Evolutionary conservation across 2,888 invertebrate species (phyloP).

Genomic region (Camptogramma bilineatum): DNA sequence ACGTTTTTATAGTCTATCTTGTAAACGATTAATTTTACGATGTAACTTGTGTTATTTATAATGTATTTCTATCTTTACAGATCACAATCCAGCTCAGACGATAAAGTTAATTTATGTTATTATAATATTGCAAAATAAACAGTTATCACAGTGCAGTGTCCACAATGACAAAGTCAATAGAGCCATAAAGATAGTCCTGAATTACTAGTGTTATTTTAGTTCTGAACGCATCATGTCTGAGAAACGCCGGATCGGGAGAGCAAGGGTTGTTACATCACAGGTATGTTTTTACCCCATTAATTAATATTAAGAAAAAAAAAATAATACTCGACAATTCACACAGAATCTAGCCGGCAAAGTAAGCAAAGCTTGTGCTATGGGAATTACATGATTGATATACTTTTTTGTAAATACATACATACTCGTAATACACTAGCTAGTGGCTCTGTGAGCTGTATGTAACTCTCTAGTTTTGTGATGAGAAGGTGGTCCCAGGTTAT

Average conservation of each 20-base stretch:
- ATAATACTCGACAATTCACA: too few relatives aligned
- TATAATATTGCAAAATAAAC: slow-evolving; percentile 26
- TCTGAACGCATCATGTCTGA: slow-evolving; percentile 40
- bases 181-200: slow-evolving; percentile 19
- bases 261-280: slow-evolving; percentile 58
- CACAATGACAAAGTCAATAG: slow-evolving; percentile 30
- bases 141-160: slow-evolving; percentile 26
- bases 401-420: too few relatives aligned
- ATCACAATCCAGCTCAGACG: background rate
- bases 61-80: slow-evolving; percentile 21
- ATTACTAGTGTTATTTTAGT: slow-evolving; percentile 19
- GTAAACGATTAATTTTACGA: background rate
- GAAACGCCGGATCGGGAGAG: slow-evolving; percentile 45
- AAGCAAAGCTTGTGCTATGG: too few relatives aligned
- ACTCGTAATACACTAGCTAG: too few relatives aligned
- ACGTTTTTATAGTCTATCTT: too few relatives aligned
- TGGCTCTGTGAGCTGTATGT: too few relatives aligned
- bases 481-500: too few relatives aligned
- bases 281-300: slow-evolving; percentile 47
- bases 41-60: background rate
- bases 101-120: slow-evolving; percentile 19
- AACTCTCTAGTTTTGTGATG: too few relatives aligned
- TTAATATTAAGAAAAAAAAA: too few relatives aligned
- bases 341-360: too few relatives aligned
- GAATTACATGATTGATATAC: too few relatives aligned